phyloP scores from a whole-genome alignment of 2,113 vertebrate genomes.

The Ammospiza caudacuta region DNA sequence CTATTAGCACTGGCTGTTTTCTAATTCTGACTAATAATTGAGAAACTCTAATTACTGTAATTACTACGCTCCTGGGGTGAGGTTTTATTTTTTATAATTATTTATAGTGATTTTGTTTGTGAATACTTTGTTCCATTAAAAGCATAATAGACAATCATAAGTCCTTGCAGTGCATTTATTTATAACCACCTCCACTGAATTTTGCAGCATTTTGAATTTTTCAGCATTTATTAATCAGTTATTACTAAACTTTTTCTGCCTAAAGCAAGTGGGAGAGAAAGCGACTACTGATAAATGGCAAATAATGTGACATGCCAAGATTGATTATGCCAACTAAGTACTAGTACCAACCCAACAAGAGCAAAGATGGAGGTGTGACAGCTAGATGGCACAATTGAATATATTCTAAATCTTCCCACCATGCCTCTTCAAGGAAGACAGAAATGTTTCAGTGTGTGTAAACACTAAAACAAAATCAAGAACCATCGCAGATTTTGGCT shows the following conservation, averaged over 20 bases:
- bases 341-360: not conserved
- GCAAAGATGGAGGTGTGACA: not conserved
- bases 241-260: conserved; percentile 11
- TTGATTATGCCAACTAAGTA: not conserved
- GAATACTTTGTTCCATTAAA: conserved; percentile 37
- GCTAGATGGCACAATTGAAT: conserved; percentile 1
- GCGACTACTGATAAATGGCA: not conserved
- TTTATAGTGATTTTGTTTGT: not conserved
- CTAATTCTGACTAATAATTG: conserved; percentile 46
- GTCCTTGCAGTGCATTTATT: not conserved
- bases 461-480: not conserved
- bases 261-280: conserved; percentile 14
- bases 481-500: not conserved
- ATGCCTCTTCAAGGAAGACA: not conserved
- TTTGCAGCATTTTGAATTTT: not conserved
- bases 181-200: not conserved
- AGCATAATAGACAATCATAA: not conserved
- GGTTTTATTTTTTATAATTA: conserved; percentile 46
- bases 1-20: conserved; percentile 42
- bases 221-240: conserved; percentile 24
- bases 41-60: conserved; percentile 56
- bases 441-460: not conserved
- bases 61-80: conserved; percentile 25
- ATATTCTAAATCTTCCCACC: not conserved
- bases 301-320: not conserved